Evolutionary conservation across 2,113 vertebrate genomes (phyloP).

Genomic region (Ranitomeya variabilis): DNA sequence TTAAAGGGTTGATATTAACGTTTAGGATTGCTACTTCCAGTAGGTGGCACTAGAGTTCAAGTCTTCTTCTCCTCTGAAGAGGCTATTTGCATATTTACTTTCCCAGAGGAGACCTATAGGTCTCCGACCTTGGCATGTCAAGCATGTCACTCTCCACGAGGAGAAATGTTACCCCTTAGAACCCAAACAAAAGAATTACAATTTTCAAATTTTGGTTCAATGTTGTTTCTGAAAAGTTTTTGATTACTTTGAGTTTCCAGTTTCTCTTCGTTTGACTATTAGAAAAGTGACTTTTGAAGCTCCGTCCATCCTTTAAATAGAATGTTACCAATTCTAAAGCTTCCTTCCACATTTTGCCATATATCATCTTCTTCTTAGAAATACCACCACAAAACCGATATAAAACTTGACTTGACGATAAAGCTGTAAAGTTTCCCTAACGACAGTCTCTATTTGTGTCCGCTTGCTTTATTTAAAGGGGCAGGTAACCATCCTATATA

Average conservation of each 20-base stretch:
- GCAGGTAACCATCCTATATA: not conserved
- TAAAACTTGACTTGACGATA: conserved; percentile 12
- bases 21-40: too few relatives aligned
- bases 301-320: not conserved
- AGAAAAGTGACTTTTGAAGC: not conserved
- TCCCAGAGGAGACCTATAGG: too few relatives aligned
- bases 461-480: conserved; percentile 1
- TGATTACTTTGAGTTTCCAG: not conserved
- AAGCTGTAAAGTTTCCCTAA: conserved; percentile 17
- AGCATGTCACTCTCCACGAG: too few relatives aligned
- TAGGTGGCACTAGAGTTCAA: too few relatives aligned
- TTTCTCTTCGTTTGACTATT: not conserved
- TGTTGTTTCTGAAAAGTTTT: not conserved
- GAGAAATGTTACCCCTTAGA: too few relatives aligned
- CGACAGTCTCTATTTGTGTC: conserved; percentile 23
- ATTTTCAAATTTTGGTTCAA: too few relatives aligned
- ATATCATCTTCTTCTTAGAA: conserved; percentile 36
- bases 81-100: too few relatives aligned
- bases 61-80: too few relatives aligned
- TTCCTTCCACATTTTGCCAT: conserved; percentile 18
- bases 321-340: not conserved
- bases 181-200: too few relatives aligned
- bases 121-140: too few relatives aligned
- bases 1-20: too few relatives aligned
- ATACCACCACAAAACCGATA: conserved; percentile 10